A percentile compares a stretch with the other conserved stretches of the same genome.
phyloP scores from a whole-genome alignment of 2,888 invertebrate species.

The Thereva nobilitata region DNA sequence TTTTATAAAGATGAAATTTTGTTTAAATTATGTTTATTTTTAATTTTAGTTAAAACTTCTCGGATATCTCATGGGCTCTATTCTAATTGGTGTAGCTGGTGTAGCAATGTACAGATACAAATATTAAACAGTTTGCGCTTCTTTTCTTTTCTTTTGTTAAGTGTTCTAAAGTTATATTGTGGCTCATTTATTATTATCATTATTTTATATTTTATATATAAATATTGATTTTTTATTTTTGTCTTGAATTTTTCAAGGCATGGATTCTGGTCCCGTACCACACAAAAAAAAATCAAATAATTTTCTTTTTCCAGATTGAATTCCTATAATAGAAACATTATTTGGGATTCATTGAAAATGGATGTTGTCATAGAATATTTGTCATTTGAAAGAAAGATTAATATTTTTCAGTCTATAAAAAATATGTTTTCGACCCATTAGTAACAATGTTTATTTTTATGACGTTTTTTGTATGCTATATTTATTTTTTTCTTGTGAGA shows the following conservation, averaged over 20 bases:
- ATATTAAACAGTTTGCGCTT: constrained; percentile 50
- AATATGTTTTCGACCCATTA: constrained; percentile 16
- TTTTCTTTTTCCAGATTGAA: constrained; percentile 37
- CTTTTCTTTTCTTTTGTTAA: constrained; percentile 14
- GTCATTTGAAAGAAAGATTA: constrained; percentile 3
- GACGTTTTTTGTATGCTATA: no score
- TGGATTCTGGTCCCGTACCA: not conserved
- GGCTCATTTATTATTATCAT: constrained; percentile 1
- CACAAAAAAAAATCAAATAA: not conserved
- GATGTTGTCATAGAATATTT: constrained; percentile 33
- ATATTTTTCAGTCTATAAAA: constrained; percentile 3
- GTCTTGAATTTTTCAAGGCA: not conserved
- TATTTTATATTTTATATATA: not conserved
- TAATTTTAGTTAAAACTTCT: constrained; percentile 54
- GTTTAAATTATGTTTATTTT: constrained; percentile 2
- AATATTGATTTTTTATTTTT: not conserved
- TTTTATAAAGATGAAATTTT: not conserved
- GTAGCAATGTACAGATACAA: constrained; percentile 76
- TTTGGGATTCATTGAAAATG: constrained; percentile 33
- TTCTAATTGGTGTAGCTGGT: constrained; percentile 73
- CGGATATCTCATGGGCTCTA: constrained; percentile 64
- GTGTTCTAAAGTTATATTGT: constrained; percentile 2
- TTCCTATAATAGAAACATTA: constrained; percentile 36
- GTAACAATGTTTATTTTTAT: not conserved
- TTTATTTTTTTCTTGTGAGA: no score